Base-by-base conservation (phyloP, 2,797 vertebrate genomes). In the Pipistrellus pygmaeus region DNA sequence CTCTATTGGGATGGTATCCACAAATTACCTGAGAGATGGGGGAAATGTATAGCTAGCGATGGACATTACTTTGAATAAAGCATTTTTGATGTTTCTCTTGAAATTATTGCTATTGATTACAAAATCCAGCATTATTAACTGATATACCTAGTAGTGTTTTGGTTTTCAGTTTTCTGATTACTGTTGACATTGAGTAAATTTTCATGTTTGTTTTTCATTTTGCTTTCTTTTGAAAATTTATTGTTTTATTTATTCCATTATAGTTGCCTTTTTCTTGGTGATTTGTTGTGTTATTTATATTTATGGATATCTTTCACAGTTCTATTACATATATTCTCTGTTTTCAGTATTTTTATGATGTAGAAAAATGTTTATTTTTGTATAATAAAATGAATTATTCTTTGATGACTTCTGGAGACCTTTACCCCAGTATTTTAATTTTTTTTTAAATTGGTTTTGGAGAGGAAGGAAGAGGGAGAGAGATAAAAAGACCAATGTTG, bases 131-230 rank as follows among this genome's bases (percentile, higher is more conserved):
- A 48, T 48, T 48, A 48, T 48, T 48, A 48, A 15, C 48, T 15
- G 48, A 14, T 48, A 48, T 13, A 48, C 48, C 51, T 53, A 53
- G 51, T 53, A 20, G 51, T 53, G 18, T 53, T 20, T 57, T 87
- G 21, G 62, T 93, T 76, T 95, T 78, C 68, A 80, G 71, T 94
- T 93, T 93, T 18, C 44, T 76, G 51, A 60, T 85, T 90, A 77
- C 51, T 90, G 1, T 68, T 44, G 84, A 84, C 21, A 76, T 72
- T 77, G 60, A 72, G 9, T 82, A 75, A 17, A 53, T 87, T 93
- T 90, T 84, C 48, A 38, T 93, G 23, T 71, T 91, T 82, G 60
- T 85, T 62, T 80, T 93, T 72, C 27, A 46, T 68, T 92, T 85
- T 17, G 6, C 75, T 93, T 94, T 72, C 23, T 92, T 93, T 85